phyloP scores from a whole-genome alignment of 37 sponge, comb jelly and placozoan genomes.

The Mnemiopsis leidyi region DNA sequence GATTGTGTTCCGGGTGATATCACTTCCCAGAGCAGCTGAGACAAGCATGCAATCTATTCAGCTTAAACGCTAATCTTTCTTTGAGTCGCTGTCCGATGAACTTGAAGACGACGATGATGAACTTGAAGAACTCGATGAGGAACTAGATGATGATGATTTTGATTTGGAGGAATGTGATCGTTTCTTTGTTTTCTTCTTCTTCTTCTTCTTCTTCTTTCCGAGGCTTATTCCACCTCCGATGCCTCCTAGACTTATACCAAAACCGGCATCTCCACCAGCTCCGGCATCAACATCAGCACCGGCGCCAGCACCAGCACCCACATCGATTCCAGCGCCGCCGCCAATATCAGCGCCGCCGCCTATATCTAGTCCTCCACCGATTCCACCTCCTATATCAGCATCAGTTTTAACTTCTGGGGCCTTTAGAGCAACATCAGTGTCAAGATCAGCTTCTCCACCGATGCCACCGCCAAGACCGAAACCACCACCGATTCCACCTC shows the following conservation, averaged over 20 bases:
- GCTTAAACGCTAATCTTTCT: not conserved
- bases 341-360: too few relatives aligned
- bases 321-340: not conserved
- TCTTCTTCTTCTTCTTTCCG: not conserved
- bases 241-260: not conserved
- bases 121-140: not conserved
- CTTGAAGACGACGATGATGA: not conserved
- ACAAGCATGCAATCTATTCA: not conserved
- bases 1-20: not conserved
- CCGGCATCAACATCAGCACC: slow-evolving; percentile 3
- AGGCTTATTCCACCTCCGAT: not conserved
- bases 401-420: not conserved
- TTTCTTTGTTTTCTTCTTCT: slow-evolving; percentile 35
- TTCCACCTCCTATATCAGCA: not conserved
- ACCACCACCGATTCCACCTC: slow-evolving; percentile 26
- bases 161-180: not conserved
- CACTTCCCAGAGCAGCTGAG: not conserved
- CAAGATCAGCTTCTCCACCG: not conserved
- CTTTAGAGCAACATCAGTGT: not conserved
- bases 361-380: not conserved
- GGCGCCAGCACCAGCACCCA: slow-evolving; percentile 48
- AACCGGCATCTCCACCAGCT: slow-evolving; percentile 1
- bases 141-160: not conserved
- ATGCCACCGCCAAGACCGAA: slow-evolving; percentile 45
- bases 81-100: not conserved